Evolutionary conservation across 2,113 vertebrate genomes (phyloP), one percentile per base, ranked within the genome.

Genomic region (Phalacrocorax carbo): DNA sequence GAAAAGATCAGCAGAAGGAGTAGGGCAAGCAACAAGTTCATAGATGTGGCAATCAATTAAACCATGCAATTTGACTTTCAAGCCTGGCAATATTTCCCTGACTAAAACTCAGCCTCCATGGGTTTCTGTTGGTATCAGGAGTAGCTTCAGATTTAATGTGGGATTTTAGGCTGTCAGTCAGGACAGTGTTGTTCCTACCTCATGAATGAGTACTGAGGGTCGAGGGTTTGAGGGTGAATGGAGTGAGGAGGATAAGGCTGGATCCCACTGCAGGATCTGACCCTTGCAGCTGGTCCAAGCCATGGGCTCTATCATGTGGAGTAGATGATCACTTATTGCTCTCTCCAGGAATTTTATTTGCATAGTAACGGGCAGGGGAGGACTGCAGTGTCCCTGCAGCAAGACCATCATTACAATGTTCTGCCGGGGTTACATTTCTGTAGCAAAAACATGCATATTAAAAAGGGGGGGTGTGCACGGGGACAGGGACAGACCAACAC

Each of bases 361-460:
- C 98, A 97, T 97, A 94, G 97, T 97, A 98, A 98, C 52, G 76
- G 97, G 82, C 96, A 88, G 96, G 97, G 97, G 76, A 95, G 86
- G 66, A 80, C 96, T 79, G 97, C 97, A 61, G 86, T 62, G 95
- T 96, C 89, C 97, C 94, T 88, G 91, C 70, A 97, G 97, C 97
- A 70, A 40, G 82, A 95, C 97, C 94, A 91, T 95, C 88, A 34
- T 88, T 29, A 61, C 93, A 96, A 95, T n/a, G 71, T 34, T 32
- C 36, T 79, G 66, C 94, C 12, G 3, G 88, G 95, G 95, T 93
- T 82, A 93, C 90, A 19, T 62, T 82, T 54, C 84, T 14, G 1
- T 27, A 78, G 93, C 78, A 77, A 65, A 96, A 96, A 64, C 13
- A 94, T 92, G 93, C 94, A 82, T 94, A 93, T 79, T 92, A 81